Base-by-base conservation (phyloP, 30 jellyfish, hydroid and myxozoan species). In the Turritopsis dohrnii region DNA sequence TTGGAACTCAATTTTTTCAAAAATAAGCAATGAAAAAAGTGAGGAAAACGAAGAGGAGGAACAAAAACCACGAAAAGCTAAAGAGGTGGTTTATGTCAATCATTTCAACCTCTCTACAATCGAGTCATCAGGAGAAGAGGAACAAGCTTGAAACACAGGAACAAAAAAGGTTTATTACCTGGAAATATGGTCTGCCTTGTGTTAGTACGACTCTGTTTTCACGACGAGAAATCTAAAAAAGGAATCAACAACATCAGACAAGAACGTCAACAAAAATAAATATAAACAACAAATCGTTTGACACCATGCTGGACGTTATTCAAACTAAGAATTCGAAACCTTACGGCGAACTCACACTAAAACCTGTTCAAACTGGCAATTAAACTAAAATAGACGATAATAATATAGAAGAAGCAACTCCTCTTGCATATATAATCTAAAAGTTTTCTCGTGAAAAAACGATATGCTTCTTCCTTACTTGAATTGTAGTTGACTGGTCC, bases 141-240 rank as follows among this genome's bases (percentile, higher is more conserved):
- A 16, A n/a, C 22, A 69, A 23, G 77, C 30, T 69, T 69, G 30
- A 1, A n/a, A 7, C 16, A 69, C 16, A 69, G 16, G 28, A n/a
- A 69, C 23, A 1, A 69, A 69, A n/a, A 74, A 30, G 1, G 21
- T 7, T 7, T 8, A 72, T 53, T 52, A 86, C 97, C 96, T 79
- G 89, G 60, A 81, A 79, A 79, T 82, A 90, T n/a, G 97, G 93
- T 72, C 72, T 87, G 66, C 97, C 97, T 29, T 72, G 79, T 20
- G 97, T 86, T 18, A 90, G 82, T 13, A 90, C 79, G 18, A 87
- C 83, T 21, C 97, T 54, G 22, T 79, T 86, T 27, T 90, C 96
- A 72, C 87, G 53, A 77, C 71, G 77, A 72, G 85, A 86, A 52
- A 74, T 85, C 97, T 90, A 54, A 76, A 54, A 79, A 54, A 0